Conservation (phyloP, 2,888 invertebrate genomes). For the Melanophora roralis region DNA sequence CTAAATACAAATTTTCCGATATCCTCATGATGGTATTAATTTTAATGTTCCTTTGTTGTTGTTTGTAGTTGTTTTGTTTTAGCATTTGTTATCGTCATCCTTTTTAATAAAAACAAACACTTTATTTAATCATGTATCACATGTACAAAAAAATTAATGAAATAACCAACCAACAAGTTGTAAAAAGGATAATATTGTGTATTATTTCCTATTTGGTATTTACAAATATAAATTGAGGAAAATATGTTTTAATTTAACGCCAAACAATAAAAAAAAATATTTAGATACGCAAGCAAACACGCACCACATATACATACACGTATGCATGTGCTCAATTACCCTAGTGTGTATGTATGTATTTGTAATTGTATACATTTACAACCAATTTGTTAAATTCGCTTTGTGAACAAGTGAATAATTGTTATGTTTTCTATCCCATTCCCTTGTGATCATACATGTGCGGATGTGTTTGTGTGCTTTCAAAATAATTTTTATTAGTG, state of each 20-base stretch:
- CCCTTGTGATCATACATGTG: neutral
- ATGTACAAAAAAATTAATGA: neutral
- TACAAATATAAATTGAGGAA: conserved; percentile 45
- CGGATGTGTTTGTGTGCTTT: conserved; percentile 15
- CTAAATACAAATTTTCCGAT: conserved; percentile 14
- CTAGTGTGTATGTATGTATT: neutral
- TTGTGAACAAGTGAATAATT: conserved; percentile 52
- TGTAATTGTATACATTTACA: conserved; percentile 43
- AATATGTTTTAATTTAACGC: conserved; percentile 56
- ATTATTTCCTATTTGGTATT: conserved; percentile 55
- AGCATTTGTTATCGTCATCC: conserved; percentile 16
- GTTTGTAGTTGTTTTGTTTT: conserved; percentile 22
- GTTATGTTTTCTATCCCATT: conserved; percentile 36
- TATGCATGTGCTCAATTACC: too few relatives aligned
- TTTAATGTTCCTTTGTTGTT: neutral
- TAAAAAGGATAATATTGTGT: conserved; percentile 45
- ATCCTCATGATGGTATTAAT: conserved; percentile 24
- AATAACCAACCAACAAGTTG: conserved; percentile 52
- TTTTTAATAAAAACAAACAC: conserved; percentile 30
- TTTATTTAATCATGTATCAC: neutral
- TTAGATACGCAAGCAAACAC: neutral
- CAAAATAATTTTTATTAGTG: conserved; percentile 27
- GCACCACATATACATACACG: neutral
- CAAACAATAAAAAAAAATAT: conserved; percentile 34
- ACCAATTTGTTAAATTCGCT: conserved; percentile 59